These are phyloP conservation scores for Cairina moschata DNA, from an alignment of 2,113 vertebrate species.

Conservation along the genomic window DNA sequence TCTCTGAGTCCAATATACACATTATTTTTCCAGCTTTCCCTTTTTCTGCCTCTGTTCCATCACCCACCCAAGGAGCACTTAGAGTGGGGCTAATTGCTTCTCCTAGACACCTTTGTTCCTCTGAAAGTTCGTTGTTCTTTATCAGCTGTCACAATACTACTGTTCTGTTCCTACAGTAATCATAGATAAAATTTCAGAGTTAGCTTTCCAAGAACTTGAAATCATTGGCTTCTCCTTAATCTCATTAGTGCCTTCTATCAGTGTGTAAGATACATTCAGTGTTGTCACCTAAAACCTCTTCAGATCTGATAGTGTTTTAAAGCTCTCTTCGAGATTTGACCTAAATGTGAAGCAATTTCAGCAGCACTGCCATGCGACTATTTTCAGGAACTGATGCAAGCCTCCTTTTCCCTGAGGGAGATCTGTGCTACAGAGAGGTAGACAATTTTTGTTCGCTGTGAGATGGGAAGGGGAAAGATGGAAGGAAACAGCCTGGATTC, in stretches of 20 bases:
- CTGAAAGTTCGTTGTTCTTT: neutral
- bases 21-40: neutral
- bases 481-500: neutral
- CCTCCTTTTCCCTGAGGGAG: neutral
- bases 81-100: neutral
- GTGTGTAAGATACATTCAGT: neutral
- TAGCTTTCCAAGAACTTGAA: neutral
- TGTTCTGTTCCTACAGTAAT: neutral
- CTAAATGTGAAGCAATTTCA: slow-evolving; percentile 17
- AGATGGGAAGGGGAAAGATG: neutral
- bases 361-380: neutral
- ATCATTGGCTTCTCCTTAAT: neutral
- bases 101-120: neutral
- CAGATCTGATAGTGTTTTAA: neutral
- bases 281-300: neutral
- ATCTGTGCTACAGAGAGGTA: neutral
- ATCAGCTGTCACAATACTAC: neutral
- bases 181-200: neutral
- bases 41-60: neutral
- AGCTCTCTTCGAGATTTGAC: neutral
- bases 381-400: slow-evolving; percentile 27
- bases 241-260: neutral
- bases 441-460: slow-evolving; percentile 35
- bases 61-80: neutral
- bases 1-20: neutral